Percentiles rank a stretch among this genome's conserved stretches.
Evolutionary conservation across 1,140 invertebrate species (phyloP).

Genomic region (Drosophila orosa): DNA sequence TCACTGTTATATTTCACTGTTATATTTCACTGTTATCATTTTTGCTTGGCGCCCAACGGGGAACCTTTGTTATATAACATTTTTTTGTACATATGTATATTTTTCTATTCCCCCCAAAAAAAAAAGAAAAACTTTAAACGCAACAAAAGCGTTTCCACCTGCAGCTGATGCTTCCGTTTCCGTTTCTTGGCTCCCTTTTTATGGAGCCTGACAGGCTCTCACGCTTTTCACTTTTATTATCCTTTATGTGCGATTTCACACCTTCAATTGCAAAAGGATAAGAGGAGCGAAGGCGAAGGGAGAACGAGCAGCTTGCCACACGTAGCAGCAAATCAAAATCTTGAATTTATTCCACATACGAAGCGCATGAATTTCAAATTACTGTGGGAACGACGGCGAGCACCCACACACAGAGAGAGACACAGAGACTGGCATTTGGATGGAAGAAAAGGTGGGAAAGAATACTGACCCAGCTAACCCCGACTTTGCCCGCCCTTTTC

Average conservation of each 20-base stretch:
- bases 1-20: background rate
- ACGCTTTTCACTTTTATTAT: conserved; percentile 79
- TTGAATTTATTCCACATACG: conserved; percentile 84
- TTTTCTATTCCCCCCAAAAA: conserved; percentile 6
- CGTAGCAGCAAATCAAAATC: conserved; percentile 82
- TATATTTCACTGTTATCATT: background rate
- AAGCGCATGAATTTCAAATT: conserved; percentile 84
- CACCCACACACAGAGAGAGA: conserved; percentile 7
- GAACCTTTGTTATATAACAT: background rate
- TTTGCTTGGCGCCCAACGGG: background rate
- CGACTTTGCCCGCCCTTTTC: conserved; percentile 4
- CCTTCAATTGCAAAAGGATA: conserved; percentile 67
- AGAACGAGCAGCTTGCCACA: conserved; percentile 48
- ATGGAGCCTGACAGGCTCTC: conserved; percentile 32
- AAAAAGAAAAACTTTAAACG: conserved; percentile 6
- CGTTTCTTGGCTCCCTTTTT: conserved; percentile 13
- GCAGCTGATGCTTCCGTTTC: conserved; percentile 21
- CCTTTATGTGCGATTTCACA: conserved; percentile 80
- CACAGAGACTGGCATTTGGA: background rate
- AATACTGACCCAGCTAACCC: conserved; percentile 32
- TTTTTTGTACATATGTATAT: background rate
- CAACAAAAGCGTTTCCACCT: conserved; percentile 17
- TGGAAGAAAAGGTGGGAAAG: conserved; percentile 24
- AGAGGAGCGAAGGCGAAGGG: background rate
- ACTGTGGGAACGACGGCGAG: conserved; percentile 68